Conservation (phyloP, 2,888 invertebrate species). For the Latrodectus hesperus region DNA sequence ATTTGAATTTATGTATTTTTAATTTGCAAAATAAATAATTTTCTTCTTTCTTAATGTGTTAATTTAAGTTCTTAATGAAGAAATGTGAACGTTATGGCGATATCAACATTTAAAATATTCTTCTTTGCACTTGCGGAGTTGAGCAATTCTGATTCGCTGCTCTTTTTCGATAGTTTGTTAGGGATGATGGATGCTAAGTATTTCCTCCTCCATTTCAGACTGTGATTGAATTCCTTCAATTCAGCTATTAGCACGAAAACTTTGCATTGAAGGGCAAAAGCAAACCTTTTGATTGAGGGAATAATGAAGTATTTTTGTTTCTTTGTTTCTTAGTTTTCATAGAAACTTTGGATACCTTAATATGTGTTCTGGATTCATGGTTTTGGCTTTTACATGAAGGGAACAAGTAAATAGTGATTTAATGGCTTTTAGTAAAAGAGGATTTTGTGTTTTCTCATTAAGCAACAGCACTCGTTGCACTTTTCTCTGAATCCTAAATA, state of each 20-base stretch:
- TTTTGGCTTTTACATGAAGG: slow-evolving; percentile 13
- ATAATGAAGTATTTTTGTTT: slow-evolving; percentile 58
- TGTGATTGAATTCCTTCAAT: slow-evolving; percentile 49
- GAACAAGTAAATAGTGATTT: slow-evolving; percentile 39
- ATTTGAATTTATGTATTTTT: no score
- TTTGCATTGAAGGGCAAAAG: slow-evolving; percentile 44
- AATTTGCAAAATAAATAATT: no score
- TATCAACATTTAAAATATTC: no score
- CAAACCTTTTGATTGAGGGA: slow-evolving; percentile 3
- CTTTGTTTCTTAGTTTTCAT: slow-evolving; percentile 13
- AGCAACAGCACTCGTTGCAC: no score
- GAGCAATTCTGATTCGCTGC: no score
- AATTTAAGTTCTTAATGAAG: no score
- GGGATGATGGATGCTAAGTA: slow-evolving; percentile 54
- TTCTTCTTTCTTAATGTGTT: no score
- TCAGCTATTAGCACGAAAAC: slow-evolving; percentile 59
- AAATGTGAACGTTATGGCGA: no score
- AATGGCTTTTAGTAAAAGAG: slow-evolving; percentile 29
- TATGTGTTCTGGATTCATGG: slow-evolving; percentile 25
- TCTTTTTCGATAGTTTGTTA: slow-evolving; percentile 24
- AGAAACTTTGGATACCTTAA: slow-evolving; percentile 22
- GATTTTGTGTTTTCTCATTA: slow-evolving; percentile 35
- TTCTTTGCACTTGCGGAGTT: no score
- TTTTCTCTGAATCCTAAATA: not conserved
- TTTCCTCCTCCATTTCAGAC: slow-evolving; percentile 36